Evolutionary conservation across 2,113 vertebrate species (phyloP).

Genomic region (Azemiops feae): DNA sequence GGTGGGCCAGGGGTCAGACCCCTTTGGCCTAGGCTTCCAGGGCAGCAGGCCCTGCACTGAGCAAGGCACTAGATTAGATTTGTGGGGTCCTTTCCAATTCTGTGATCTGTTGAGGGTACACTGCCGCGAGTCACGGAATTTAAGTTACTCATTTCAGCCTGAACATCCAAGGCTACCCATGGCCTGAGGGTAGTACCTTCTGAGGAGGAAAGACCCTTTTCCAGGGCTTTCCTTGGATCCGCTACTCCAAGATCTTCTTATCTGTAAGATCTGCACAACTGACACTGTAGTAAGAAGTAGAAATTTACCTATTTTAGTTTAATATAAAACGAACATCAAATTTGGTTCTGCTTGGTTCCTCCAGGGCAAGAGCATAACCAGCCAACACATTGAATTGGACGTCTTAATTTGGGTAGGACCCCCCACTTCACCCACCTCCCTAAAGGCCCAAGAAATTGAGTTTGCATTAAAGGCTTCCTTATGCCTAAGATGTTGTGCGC

Average conservation of each 20-base stretch:
- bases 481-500: not conserved
- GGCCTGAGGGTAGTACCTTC: not conserved
- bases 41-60: not conserved
- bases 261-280: not conserved
- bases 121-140: not conserved
- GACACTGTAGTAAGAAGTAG: not conserved
- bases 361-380: not conserved
- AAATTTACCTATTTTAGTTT: not conserved
- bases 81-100: not conserved
- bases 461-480: not conserved
- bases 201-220: not conserved
- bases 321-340: not conserved
- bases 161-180: not conserved
- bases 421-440: not conserved
- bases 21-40: too few species aligned
- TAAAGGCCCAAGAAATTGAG: not conserved
- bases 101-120: not conserved
- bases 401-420: not conserved
- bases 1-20: not conserved
- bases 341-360: not conserved
- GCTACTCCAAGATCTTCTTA: not conserved
- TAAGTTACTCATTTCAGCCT: not conserved
- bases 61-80: not conserved
- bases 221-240: not conserved
- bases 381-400: too few species aligned